Percentiles rank a stretch among this genome's conserved stretches.
Evolutionary conservation across 2,113 vertebrate species (phyloP).

Genomic region (Cinclus mexicanus): DNA sequence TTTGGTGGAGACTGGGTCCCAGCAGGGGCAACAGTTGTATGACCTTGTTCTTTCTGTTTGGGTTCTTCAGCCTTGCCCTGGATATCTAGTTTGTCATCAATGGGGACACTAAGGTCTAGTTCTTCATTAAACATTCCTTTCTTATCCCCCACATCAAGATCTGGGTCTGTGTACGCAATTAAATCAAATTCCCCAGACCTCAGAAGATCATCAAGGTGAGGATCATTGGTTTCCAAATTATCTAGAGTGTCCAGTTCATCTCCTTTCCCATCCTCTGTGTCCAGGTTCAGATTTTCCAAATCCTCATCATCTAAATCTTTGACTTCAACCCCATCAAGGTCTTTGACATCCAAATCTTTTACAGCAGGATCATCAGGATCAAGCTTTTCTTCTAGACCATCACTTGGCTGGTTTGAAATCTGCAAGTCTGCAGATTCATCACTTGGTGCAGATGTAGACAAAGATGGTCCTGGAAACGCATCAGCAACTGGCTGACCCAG

Average conservation of each 20-base stretch:
- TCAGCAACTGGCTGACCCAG: constrained; percentile 81
- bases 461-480: constrained; percentile 72
- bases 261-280: constrained; percentile 93
- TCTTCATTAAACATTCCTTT: constrained; percentile 97
- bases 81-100: constrained; percentile 83
- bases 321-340: constrained; percentile 86
- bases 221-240: constrained; percentile 88
- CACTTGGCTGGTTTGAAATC: constrained; percentile 61
- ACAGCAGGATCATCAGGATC: constrained; percentile 91
- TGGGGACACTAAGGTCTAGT: constrained; percentile 86
- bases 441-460: constrained; percentile 65
- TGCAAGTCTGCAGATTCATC: constrained; percentile 66
- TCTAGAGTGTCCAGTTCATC: constrained; percentile 88
- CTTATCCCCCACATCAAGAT: constrained; percentile 93
- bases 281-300: constrained; percentile 92
- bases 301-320: constrained; percentile 96
- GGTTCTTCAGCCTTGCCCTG: constrained; percentile 64
- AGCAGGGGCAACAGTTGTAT: constrained; percentile 36
- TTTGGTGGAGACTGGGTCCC: constrained; percentile 68
- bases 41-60: constrained; percentile 67
- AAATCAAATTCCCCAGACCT: constrained; percentile 94
- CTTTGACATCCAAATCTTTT: constrained; percentile 93
- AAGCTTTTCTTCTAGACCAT: constrained; percentile 88
- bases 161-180: constrained; percentile 95
- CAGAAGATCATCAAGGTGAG: constrained; percentile 94